Evolutionary conservation across 1,140 invertebrate species (phyloP), one percentile per base, ranked within the genome.

Genomic region (Dufourea novaeangliae): DNA sequence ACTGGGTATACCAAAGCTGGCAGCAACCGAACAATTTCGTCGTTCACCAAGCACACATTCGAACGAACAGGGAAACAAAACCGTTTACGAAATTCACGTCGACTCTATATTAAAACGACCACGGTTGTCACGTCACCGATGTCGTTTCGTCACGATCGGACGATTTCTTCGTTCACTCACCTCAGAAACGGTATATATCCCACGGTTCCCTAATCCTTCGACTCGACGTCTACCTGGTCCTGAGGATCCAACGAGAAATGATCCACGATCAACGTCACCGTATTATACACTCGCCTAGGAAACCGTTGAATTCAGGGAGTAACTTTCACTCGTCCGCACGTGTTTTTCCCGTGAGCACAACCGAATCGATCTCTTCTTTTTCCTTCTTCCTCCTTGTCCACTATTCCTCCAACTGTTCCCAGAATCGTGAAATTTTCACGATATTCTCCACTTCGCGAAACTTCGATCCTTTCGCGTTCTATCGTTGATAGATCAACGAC

Each of bases 131-230:
- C n/a, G n/a, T n/a, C n/a, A n/a, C n/a, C n/a, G n/a, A n/a, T n/a
- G n/a, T n/a, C n/a, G n/a, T n/a, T n/a, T n/a, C n/a, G n/a, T n/a
- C n/a, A n/a, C n/a, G n/a, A n/a, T n/a, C 56, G 12, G 17, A 1
- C 27, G 20, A 14, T 22, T 41, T n/a, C n/a, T 22, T 34, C 32
- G 25, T 67, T 64, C 37, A 25, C 72, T 75, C 72, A 75, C 72
- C 70, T 73, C 6, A 29, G 32, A 63, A 50, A 0, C n/a, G 5
- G 4, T 32, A 11, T 59, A 25, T 59, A 7, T 1, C n/a, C 3
- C 17, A 3, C 12, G 29, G 20, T 41, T 11, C 7, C 17, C 44
- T 5, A 20, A 20, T 46, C 44, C 25, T 22, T n/a, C n/a, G n/a
- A n/a, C 10, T 12, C 52, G 52, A 10, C 25, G 27, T 11, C 12